Evolutionary conservation across 92 coral and sea anemone species (phyloP).

Genomic region (Zoanthus gigantus): DNA sequence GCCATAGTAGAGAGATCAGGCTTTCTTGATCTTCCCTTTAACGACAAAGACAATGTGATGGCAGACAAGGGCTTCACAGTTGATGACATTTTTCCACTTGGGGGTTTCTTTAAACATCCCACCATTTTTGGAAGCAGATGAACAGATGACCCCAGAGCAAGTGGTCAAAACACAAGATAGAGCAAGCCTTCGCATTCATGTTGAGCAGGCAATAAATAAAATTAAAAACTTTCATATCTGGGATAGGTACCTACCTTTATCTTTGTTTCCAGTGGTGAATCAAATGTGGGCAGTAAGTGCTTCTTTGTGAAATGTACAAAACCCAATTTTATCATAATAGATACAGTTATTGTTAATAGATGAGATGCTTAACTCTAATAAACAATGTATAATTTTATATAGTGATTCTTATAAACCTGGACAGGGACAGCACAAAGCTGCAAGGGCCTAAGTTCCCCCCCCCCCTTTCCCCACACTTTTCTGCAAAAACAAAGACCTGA

Average conservation of each 20-base stretch:
- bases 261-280: slow-evolving; percentile 37
- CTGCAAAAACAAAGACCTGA: not conserved
- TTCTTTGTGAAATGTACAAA: slow-evolving; percentile 21
- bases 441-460: not conserved
- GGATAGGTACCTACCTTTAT: slow-evolving; percentile 29
- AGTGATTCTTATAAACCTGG: slow-evolving; percentile 13
- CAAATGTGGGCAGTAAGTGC: slow-evolving; percentile 36
- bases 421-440: slow-evolving; percentile 12
- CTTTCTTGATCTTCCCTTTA: slow-evolving; percentile 36
- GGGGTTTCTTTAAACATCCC: slow-evolving; percentile 33
- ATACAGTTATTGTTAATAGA: slow-evolving; percentile 9
- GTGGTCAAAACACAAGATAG: slow-evolving; percentile 31
- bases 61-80: slow-evolving; percentile 31
- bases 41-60: slow-evolving; percentile 38
- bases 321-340: slow-evolving; percentile 28
- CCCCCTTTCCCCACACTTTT: not conserved
- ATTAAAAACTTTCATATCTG: slow-evolving; percentile 31
- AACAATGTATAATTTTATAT: slow-evolving; percentile 12
- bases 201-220: slow-evolving; percentile 27
- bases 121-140: slow-evolving; percentile 28
- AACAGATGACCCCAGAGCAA: slow-evolving; percentile 31
- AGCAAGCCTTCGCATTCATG: slow-evolving; percentile 36
- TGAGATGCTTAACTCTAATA: slow-evolving; percentile 8
- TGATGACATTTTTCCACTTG: slow-evolving; percentile 22
- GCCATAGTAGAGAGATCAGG: slow-evolving; percentile 26